Conservation (phyloP, 2,113 vertebrate species). For the Carassius carassius region DNA sequence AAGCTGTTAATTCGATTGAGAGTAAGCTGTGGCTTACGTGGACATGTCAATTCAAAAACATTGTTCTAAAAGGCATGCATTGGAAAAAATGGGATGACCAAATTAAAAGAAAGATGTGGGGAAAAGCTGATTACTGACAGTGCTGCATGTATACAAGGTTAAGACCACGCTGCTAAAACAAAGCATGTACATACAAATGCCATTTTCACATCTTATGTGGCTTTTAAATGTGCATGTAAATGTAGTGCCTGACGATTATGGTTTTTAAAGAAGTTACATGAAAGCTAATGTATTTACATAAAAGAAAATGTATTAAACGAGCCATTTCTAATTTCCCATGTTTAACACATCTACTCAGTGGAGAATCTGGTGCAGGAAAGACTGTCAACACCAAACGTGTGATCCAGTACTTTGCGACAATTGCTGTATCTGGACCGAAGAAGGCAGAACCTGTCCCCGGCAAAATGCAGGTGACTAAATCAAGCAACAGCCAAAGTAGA, state of each 20-base stretch:
- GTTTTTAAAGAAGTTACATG: background rate
- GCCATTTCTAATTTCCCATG: background rate
- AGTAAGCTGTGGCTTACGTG: background rate
- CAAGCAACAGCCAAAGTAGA: background rate
- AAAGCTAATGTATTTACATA: background rate
- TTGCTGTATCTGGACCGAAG: slow-evolving; percentile 68
- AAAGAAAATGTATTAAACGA: background rate
- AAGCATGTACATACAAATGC: background rate
- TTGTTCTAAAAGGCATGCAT: background rate
- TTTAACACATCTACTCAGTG: slow-evolving; percentile 57
- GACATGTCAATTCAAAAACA: background rate
- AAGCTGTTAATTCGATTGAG: too few species aligned
- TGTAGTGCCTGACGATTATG: background rate
- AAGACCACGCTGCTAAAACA: background rate
- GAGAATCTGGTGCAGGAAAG: slow-evolving; percentile 80
- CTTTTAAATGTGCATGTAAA: background rate
- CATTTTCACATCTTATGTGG: background rate
- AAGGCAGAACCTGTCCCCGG: slow-evolving; percentile 30
- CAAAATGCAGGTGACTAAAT: slow-evolving; percentile 58
- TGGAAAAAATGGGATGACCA: background rate
- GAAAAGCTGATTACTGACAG: background rate
- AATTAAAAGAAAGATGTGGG: background rate
- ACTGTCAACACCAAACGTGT: slow-evolving; percentile 81
- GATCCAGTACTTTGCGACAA: slow-evolving; percentile 81
- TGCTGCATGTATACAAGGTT: background rate